Base-by-base conservation (phyloP, 2,113 vertebrate genomes). In the Zingel zingel region DNA sequence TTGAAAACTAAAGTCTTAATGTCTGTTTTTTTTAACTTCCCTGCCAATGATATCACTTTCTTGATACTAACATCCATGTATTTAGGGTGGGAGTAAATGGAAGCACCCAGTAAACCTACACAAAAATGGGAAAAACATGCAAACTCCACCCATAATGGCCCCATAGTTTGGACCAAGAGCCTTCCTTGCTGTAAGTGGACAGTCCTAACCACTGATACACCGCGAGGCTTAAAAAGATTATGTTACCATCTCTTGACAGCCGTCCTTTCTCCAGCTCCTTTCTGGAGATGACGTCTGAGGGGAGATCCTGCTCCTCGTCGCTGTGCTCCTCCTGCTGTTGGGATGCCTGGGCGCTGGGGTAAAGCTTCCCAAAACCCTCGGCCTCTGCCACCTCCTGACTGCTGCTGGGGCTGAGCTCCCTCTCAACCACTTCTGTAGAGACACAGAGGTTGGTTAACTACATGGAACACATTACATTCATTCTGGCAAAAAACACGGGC, bases 351-450 rank as follows among this genome's bases (percentile, higher is more conserved):
- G 93, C 88, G 54, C 88, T 94, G 54, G 98, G 97, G 83, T 97
- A 98, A 76, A 99, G 96, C 92, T 99, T 99, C 82, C 98, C 98
- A 92, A 99, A 99, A 50, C 98, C 98, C 54, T 91, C 94, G 0
- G 79, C 67, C 51, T 79, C 87, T 47, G 45, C 54, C 39, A 27
- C 86, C 74, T 93, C 92, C 76, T 9, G 59, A 25, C 39, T 12
- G 76, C 67, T 30, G 65, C 86, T 86, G 48, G 97, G 96, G 82
- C 14, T 5, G 10, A 18, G 53, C 51, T 86, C 83, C 9, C 16
- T 61, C 65, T 89, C 77, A 1, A 79, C 81, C 30, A 3, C 85
- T 47, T 81, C 88, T 79, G 47, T 12, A 14, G 30, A 51, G 50
- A 50, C 8, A 81, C 5, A 59, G 27, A 79, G 4, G 4, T 53